These are phyloP conservation scores for Halictus rubicundus DNA, from an alignment of 1,140 invertebrate genomes.

Conservation along the genomic window DNA sequence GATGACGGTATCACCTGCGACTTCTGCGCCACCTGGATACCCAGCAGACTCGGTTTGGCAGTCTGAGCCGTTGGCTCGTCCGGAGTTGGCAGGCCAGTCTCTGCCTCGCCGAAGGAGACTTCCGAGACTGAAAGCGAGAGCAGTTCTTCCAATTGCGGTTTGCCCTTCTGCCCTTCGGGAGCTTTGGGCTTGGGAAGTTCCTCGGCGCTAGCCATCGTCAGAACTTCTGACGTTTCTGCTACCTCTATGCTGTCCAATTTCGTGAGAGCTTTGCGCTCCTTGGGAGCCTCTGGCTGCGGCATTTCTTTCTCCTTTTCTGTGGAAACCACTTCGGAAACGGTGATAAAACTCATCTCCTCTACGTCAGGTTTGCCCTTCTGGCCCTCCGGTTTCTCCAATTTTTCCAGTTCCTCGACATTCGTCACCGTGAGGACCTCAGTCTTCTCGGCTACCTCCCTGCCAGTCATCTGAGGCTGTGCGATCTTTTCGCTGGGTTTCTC, in stretches of 20 bases:
- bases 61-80: conserved; percentile 64
- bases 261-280: conserved; percentile 57
- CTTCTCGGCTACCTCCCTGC: conserved; percentile 68
- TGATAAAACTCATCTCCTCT: conserved; percentile 67
- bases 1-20: conserved; percentile 68
- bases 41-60: conserved; percentile 65
- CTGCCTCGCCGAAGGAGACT: conserved; percentile 66
- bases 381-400: conserved; percentile 50
- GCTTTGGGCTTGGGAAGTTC: conserved; percentile 53
- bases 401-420: conserved; percentile 61
- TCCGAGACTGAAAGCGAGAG: conserved; percentile 68
- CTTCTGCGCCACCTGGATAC: conserved; percentile 67
- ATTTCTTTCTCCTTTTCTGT: conserved; percentile 66
- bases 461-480: conserved; percentile 62
- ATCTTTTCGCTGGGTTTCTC: conserved; percentile 58
- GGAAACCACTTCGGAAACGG: conserved; percentile 67
- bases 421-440: conserved; percentile 62
- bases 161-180: conserved; percentile 65
- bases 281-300: conserved; percentile 52
- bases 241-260: conserved; percentile 67
- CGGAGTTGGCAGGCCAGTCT: conserved; percentile 55
- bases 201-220: conserved; percentile 61
- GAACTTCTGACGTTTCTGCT: conserved; percentile 68
- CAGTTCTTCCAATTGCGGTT: conserved; percentile 65
- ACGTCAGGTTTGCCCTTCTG: conserved; percentile 60